Base-by-base conservation (phyloP, 2,888 invertebrate species). In the Tetranychus truncatus region DNA sequence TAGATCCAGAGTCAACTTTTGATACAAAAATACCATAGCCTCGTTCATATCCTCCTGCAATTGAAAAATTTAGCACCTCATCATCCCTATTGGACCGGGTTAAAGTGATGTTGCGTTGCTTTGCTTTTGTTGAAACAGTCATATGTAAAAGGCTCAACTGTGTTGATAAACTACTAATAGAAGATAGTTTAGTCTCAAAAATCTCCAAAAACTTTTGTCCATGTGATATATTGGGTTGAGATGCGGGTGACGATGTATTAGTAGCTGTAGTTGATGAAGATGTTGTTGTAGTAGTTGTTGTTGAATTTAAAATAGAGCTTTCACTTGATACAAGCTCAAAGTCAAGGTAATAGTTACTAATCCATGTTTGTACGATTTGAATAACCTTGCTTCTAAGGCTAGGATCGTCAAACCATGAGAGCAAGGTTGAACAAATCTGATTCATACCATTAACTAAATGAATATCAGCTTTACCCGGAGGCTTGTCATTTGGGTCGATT, bases 51-150 rank as follows among this genome's bases (percentile, higher is more conserved):
- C 97, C 96, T 45, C 97, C 97, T 75, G 94, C 85, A 79, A 97
- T 91, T 80, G 90, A 89, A 82, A 99, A 99, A 81, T 94, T 91
- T 24, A 99, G 86, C 67, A 84, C 82, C 83, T 99, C 96, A 83
- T 97, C 96, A 83, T 97, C 96, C 77, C 96, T 87, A 71, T 91
- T 91, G 8, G 94, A 91, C 74, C 97, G 86, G 0, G 95, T 91
- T 77, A 99, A 84, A 9, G 93, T 95, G 7, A 97, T 90, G 80
- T 90, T 92, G 78, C 99, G 87, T 78, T 91, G 89, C 78, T 94
- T 86, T 1, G 99, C 96, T 84, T 99, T 99, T 34, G 95, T 95
- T 44, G 93, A 93, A 84, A 97, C 97, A 11, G 97, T 95, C 79
- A 99, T 93, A 82, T 96, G 96, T 79, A 99, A 84, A 79, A 96